These are phyloP conservation scores for Ascidia mentula DNA, from an alignment of 23 tunicate genomes.

Conservation along the genomic window DNA sequence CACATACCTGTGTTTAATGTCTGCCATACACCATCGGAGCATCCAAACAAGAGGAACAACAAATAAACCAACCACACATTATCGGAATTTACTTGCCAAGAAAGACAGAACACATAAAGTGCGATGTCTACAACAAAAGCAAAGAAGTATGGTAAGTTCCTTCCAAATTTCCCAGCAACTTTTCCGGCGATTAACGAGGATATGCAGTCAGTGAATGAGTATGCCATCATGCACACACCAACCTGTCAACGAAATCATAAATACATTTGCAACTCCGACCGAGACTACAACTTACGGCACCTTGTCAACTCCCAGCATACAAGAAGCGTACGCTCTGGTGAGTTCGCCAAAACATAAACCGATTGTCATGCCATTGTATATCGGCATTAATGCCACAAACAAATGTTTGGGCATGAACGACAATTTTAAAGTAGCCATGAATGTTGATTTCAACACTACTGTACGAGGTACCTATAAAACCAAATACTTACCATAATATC, in stretches of 20 bases:
- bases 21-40: background rate
- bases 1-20: background rate
- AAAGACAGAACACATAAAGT: background rate
- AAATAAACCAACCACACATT: background rate
- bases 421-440: background rate
- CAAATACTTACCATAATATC: no score
- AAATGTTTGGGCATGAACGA: constrained; percentile 13
- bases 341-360: constrained; percentile 40
- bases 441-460: background rate
- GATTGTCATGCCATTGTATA: constrained; percentile 49
- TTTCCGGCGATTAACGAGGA: background rate
- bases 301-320: constrained; percentile 50
- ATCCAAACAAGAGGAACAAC: background rate
- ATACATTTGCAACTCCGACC: no score
- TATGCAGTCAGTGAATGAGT: background rate
- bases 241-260: background rate
- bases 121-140: background rate
- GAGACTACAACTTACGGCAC: no score
- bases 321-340: constrained; percentile 54
- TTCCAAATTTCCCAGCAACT: background rate
- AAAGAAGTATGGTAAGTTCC: background rate
- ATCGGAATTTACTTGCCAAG: background rate
- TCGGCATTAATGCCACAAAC: constrained; percentile 35
- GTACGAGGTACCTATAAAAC: no score
- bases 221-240: background rate